Percentiles rank a stretch among this genome's conserved stretches.
These are phyloP conservation scores for Cairina moschata DNA, from an alignment of 2,113 vertebrate species.

Conservation along the genomic window DNA sequence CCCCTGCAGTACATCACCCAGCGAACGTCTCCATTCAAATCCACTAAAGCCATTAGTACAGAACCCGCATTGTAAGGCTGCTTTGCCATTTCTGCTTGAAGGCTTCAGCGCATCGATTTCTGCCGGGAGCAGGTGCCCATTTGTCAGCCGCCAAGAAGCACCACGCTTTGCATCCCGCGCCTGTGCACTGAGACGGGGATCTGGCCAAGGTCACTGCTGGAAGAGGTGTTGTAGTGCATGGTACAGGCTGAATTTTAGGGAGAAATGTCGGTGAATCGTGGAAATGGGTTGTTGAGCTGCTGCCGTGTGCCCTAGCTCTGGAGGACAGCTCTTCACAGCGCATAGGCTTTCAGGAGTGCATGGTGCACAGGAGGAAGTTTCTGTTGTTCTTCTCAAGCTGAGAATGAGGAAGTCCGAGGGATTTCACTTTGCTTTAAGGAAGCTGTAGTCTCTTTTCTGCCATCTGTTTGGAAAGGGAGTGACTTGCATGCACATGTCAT, in stretches of 20 bases:
- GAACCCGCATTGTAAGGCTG: neutral
- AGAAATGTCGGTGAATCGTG: neutral
- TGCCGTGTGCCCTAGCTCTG: constrained; percentile 5
- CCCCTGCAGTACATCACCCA: neutral
- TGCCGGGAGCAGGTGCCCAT: neutral
- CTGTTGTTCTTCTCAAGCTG: neutral
- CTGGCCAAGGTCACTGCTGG: constrained; percentile 19
- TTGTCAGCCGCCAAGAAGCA: neutral
- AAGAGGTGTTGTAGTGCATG: neutral
- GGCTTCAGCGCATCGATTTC: neutral
- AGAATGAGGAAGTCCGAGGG: neutral
- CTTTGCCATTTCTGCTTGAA: constrained; percentile 8
- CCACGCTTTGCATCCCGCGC: neutral
- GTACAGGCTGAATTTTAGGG: neutral
- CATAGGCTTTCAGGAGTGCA: neutral
- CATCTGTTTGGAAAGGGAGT: constrained; percentile 28
- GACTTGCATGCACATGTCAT: neutral
- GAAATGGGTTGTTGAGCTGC: neutral
- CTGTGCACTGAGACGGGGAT: neutral
- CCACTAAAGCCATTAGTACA: constrained; percentile 10
- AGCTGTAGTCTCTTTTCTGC: constrained; percentile 21
- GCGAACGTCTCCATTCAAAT: constrained; percentile 6
- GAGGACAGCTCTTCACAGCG: constrained; percentile 45
- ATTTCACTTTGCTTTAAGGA: constrained; percentile 6
- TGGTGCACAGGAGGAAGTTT: neutral